These are phyloP conservation scores for Passer montanus DNA, from an alignment of 2,113 vertebrate species.

Conservation along the genomic window DNA sequence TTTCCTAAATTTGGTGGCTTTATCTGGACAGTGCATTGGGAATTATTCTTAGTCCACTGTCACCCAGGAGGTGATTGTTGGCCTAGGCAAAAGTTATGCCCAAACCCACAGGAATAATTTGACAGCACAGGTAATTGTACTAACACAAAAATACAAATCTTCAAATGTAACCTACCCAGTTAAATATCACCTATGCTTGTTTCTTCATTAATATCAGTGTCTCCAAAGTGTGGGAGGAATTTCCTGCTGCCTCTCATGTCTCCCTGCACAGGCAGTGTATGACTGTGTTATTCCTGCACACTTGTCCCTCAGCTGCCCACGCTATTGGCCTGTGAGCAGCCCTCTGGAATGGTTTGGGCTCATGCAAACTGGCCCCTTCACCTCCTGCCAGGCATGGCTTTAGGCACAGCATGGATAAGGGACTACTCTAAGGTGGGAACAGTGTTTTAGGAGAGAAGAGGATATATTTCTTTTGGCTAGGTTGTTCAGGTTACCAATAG, in stretches of 20 bases:
- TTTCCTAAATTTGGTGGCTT: background rate
- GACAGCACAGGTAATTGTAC: background rate
- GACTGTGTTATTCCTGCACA: background rate
- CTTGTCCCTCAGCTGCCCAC: background rate
- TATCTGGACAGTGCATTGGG: background rate
- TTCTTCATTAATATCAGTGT: background rate
- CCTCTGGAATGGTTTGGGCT: background rate
- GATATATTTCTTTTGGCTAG: background rate
- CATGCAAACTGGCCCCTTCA: background rate
- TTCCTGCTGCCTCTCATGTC: background rate
- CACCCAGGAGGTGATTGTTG: background rate
- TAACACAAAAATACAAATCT: background rate
- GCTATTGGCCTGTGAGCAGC: fast-evolving
- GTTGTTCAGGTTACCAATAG: background rate
- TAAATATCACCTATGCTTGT: background rate
- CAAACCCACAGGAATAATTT: background rate
- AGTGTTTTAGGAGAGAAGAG: background rate
- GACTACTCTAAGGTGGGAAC: background rate
- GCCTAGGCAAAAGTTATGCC: background rate
- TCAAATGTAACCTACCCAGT: background rate
- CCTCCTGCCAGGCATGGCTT: background rate
- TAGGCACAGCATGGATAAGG: background rate
- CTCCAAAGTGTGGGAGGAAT: background rate
- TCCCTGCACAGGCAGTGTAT: background rate
- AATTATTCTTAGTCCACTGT: background rate